Evolutionary conservation across 1,140 invertebrate species (phyloP).

Genomic region (Bombus pyrosoma): DNA sequence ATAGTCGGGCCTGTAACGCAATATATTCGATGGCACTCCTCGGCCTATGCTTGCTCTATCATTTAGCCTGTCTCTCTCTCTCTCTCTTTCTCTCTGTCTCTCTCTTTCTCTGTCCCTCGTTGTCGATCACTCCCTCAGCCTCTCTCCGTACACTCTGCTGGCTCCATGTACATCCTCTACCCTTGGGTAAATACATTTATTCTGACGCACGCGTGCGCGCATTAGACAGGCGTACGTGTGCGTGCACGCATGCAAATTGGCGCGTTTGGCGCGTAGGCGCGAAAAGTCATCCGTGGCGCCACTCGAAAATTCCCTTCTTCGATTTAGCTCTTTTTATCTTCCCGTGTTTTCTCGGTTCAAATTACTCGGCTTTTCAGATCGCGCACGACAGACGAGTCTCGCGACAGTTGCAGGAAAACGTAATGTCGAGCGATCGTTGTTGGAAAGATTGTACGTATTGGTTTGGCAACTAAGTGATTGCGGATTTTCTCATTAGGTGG

Average conservation of each 20-base stretch:
- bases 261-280: slow-evolving; percentile 44
- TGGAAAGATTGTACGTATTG: no score
- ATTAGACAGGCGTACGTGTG: background rate
- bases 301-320: background rate
- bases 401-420: no score
- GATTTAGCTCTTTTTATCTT: background rate
- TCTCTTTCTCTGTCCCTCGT: background rate
- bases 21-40: slow-evolving; percentile 70
- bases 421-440: no score
- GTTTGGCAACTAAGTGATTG: no score
- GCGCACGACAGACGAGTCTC: no score
- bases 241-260: slow-evolving; percentile 59
- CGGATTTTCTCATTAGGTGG: no score
- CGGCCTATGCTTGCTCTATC: slow-evolving; percentile 55
- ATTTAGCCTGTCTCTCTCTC: slow-evolving; percentile 11
- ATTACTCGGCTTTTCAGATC: background rate
- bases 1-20: slow-evolving; percentile 72
- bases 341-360: no score
- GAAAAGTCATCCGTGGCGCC: slow-evolving; percentile 22
- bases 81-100: background rate
- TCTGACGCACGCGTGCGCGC: background rate
- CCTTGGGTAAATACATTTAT: slow-evolving; percentile 67
- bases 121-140: background rate
- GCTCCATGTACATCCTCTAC: slow-evolving; percentile 51
- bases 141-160: slow-evolving; percentile 31